These are phyloP conservation scores for Deilephila porcellus DNA, from an alignment of 2,888 invertebrate species.

Conservation along the genomic window DNA sequence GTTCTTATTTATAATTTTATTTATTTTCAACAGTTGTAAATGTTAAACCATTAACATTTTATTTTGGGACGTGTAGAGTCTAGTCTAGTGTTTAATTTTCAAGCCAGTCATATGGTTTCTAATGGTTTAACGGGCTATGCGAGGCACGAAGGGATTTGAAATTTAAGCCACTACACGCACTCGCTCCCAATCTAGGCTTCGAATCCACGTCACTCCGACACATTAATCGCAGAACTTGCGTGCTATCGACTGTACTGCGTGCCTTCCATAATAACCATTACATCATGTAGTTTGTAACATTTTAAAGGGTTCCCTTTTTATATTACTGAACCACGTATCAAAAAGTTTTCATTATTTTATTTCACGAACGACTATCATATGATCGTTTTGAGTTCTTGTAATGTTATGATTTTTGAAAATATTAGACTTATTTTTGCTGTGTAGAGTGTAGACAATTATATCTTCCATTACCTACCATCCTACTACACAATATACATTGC, in stretches of 20 bases:
- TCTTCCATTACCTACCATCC: no score
- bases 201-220: not conserved
- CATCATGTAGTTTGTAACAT: not conserved
- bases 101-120: not conserved
- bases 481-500: no score
- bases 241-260: slow-evolving; percentile 1
- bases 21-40: no score
- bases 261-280: not conserved
- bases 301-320: slow-evolving; percentile 2
- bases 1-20: no score
- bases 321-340: not conserved
- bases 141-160: not conserved
- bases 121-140: not conserved
- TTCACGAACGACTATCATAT: no score
- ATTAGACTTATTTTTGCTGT: no score
- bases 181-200: slow-evolving; percentile 6
- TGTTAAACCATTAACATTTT: not conserved
- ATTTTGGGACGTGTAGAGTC: not conserved
- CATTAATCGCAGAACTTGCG: not conserved
- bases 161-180: not conserved
- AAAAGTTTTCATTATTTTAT: no score
- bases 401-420: no score
- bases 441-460: no score
- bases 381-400: no score
- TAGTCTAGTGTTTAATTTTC: not conserved